These are phyloP conservation scores for Heterochromis multidens DNA, from an alignment of 2,113 vertebrate genomes.

Conservation along the genomic window DNA sequence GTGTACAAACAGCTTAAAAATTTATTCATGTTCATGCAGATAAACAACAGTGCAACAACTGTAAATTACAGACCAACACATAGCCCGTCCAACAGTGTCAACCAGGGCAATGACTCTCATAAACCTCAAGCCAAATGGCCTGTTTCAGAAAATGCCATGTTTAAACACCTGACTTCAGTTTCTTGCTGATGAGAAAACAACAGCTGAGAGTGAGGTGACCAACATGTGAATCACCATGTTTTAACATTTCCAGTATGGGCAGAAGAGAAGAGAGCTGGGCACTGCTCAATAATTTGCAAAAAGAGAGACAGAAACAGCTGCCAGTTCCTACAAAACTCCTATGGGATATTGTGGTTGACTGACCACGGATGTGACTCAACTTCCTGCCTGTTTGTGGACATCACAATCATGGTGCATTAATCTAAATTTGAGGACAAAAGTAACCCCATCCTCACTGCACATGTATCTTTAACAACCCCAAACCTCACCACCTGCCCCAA, in stretches of 20 bases:
- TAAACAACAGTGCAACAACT: slow-evolving; percentile 25
- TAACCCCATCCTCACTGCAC: slow-evolving; percentile 25
- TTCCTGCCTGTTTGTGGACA: slow-evolving; percentile 3
- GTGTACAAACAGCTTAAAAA: background rate
- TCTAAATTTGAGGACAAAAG: background rate
- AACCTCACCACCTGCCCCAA: slow-evolving; percentile 45
- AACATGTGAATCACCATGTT: slow-evolving; percentile 47
- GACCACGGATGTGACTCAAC: slow-evolving; percentile 38
- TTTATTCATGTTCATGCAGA: background rate
- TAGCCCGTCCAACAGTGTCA: background rate
- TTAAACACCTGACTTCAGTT: slow-evolving; percentile 31
- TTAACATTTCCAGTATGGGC: slow-evolving; percentile 11
- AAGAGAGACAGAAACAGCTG: slow-evolving; percentile 65
- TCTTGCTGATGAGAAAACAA: slow-evolving; percentile 17
- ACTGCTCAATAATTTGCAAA: slow-evolving; percentile 1
- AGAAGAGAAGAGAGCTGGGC: background rate
- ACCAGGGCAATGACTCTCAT: background rate
- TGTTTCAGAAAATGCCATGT: background rate
- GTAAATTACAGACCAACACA: slow-evolving; percentile 13
- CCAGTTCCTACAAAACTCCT: slow-evolving; percentile 9
- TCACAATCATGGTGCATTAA: background rate
- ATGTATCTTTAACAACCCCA: slow-evolving; percentile 59
- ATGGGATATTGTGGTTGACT: slow-evolving; percentile 34
- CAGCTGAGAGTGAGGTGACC: slow-evolving; percentile 68
- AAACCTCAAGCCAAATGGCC: background rate